Evolutionary conservation across 1,140 invertebrate species (phyloP).

Genomic region (Leptinotarsa defecta): DNA sequence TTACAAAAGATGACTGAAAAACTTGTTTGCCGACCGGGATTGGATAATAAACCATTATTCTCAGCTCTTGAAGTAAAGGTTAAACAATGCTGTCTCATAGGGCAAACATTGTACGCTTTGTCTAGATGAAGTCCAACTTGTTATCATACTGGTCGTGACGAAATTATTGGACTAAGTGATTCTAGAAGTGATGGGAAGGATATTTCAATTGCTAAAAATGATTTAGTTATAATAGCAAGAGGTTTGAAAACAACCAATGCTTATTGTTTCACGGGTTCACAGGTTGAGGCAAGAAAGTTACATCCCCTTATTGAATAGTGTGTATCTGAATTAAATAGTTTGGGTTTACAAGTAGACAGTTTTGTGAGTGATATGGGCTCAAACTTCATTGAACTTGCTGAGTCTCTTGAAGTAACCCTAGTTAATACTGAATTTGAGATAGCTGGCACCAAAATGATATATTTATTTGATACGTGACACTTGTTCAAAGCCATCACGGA

Average conservation of each 20-base stretch:
- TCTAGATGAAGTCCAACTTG: neutral
- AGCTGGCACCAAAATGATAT: constrained; percentile 11
- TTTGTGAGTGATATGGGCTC: constrained; percentile 20
- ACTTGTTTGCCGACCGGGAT: too few species aligned
- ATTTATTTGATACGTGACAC: neutral
- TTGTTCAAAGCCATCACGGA: constrained; percentile 10
- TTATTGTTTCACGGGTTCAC: constrained; percentile 4
- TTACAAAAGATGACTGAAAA: neutral
- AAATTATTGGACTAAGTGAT: constrained; percentile 7
- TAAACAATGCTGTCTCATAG: too few species aligned
- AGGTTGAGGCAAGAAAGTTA: neutral
- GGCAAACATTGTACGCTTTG: neutral
- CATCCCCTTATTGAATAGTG: neutral
- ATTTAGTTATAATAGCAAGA: constrained; percentile 1
- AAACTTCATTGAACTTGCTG: constrained; percentile 10
- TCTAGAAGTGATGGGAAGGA: neutral
- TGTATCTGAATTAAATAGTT: constrained; percentile 5
- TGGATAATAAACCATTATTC: neutral
- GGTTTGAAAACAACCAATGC: constrained; percentile 25
- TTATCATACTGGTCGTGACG: neutral
- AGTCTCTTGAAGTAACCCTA: too few species aligned
- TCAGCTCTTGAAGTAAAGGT: neutral
- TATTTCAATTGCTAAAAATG: neutral
- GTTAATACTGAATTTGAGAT: neutral
- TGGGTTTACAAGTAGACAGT: constrained; percentile 10